Base-by-base conservation (phyloP, 1,140 invertebrate genomes). In the Cotesia vestalis region DNA sequence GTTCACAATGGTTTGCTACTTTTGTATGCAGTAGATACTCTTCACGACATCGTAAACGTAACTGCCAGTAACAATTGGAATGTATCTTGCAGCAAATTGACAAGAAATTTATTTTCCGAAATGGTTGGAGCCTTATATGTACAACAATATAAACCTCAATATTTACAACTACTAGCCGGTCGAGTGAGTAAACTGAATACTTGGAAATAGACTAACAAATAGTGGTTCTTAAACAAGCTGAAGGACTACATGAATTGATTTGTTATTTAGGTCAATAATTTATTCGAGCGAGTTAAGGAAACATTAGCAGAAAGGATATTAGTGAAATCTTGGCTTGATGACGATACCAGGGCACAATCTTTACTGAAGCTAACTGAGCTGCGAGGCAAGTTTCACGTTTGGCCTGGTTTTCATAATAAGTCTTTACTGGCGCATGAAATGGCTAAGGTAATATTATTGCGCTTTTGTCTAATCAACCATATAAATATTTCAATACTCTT, bases 321-420 rank as follows among this genome's bases (percentile, higher is more conserved):
- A 51, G 82, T 88, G 40, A 88, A 90, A 60, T 84, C 87, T n/a
- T 93, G 91, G 91, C 86, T 92, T 70, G 91, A 92, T 75, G 85
- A 89, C 17, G 84, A 88, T 35, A 91, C 91, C 1, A 87, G 88
- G 79, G 77, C 80, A 8, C 87, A 88, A 27, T 91, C 90, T 12
- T 80, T 89, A 74, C 86, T 89, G 70, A 91, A 92, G 69, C 73
- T 86, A 85, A 89, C 77, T 81, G 81, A 72, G 79, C 86, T 79
- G 86, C 89, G 55, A 78, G 92, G 82, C 84, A 91, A 73, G 78
- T 91, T 80, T 86, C 85, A 78, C 83, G 90, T 83, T 74, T 87
- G 79, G 85, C 80, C 85, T 38, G 80, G 80, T 70, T 86, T 87
- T 75, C 80, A 80, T 69, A 87, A 88, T 72, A 78, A 85, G 36